These are phyloP conservation scores for Collichthys lucidus DNA, from an alignment of 2,113 vertebrate species.

Conservation along the genomic window DNA sequence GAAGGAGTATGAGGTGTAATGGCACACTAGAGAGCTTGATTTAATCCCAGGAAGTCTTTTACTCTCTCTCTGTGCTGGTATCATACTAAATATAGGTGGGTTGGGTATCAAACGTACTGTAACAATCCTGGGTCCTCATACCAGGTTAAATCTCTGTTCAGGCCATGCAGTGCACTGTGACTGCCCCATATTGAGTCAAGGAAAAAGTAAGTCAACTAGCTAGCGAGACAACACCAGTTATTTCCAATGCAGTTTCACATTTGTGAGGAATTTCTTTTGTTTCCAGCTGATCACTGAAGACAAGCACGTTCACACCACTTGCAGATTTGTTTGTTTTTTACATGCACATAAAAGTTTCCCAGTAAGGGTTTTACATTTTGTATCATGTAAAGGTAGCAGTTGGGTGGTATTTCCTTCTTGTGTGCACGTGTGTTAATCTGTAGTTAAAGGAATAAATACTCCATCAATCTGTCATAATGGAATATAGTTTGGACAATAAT, in stretches of 20 bases:
- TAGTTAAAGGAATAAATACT: constrained; percentile 47
- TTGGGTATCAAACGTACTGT: constrained; percentile 59
- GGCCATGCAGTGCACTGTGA: constrained; percentile 41
- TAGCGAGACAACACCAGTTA: not conserved
- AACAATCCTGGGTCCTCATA: constrained; percentile 19
- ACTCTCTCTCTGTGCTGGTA: constrained; percentile 43
- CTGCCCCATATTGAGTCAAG: not conserved
- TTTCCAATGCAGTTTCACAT: constrained; percentile 4
- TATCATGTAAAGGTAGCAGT: not conserved
- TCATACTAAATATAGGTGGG: constrained; percentile 74
- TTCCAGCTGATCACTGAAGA: not conserved
- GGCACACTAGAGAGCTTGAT: constrained; percentile 51
- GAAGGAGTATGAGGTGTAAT: constrained; percentile 40
- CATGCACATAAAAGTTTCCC: not conserved
- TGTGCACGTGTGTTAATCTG: constrained; percentile 38
- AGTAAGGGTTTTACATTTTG: not conserved
- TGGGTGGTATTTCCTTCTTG: constrained; percentile 26
- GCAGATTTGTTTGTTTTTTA: not conserved
- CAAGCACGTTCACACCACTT: not conserved
- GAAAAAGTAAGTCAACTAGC: not conserved
- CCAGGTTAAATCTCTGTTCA: constrained; percentile 43
- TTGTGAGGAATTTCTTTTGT: not conserved
- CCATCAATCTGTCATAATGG: constrained; percentile 45
- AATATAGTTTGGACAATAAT: constrained; percentile 53
- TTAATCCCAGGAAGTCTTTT: constrained; percentile 75